Conservation (phyloP, 2,888 invertebrate genomes). For the Tenodera sinensis region DNA sequence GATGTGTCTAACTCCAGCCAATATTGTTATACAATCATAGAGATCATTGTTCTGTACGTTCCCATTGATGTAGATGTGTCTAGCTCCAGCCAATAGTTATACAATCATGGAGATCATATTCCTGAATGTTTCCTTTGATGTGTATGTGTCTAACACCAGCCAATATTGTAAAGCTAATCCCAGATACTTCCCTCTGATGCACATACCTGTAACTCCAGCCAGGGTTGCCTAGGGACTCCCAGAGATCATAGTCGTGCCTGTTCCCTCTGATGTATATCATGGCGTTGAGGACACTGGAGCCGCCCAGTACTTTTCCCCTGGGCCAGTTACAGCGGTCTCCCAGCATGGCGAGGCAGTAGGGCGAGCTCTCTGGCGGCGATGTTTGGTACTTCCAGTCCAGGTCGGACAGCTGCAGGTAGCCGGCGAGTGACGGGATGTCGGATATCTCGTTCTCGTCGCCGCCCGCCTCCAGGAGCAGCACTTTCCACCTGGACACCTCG, state of each 20-base stretch:
- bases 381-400: slow-evolving; percentile 93
- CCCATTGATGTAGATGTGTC: too few species aligned
- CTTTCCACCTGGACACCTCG: slow-evolving; percentile 76
- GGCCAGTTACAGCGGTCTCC: slow-evolving; percentile 89
- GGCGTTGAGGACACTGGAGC: slow-evolving; percentile 82
- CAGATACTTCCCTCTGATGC: too few species aligned
- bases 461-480: slow-evolving; percentile 80
- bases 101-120: too few species aligned
- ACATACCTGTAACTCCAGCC: slow-evolving; percentile 75
- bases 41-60: too few species aligned
- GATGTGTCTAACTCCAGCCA: too few species aligned
- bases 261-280: slow-evolving; percentile 92
- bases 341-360: slow-evolving; percentile 84
- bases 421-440: slow-evolving; percentile 80
- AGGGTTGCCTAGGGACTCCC: slow-evolving; percentile 76
- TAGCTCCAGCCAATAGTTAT: too few species aligned
- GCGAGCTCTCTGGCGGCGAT: slow-evolving; percentile 67
- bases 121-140: too few species aligned
- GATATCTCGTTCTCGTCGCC: slow-evolving; percentile 86
- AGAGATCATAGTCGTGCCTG: slow-evolving; percentile 78
- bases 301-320: slow-evolving; percentile 84
- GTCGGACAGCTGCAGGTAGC: slow-evolving; percentile 79
- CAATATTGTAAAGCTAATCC: too few species aligned
- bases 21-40: too few species aligned
- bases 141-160: too few species aligned